A percentile compares a stretch with the other conserved stretches of the same genome.
Conservation (phyloP, 1,140 invertebrate genomes). For the Caenorhabditis elegans region DNA sequence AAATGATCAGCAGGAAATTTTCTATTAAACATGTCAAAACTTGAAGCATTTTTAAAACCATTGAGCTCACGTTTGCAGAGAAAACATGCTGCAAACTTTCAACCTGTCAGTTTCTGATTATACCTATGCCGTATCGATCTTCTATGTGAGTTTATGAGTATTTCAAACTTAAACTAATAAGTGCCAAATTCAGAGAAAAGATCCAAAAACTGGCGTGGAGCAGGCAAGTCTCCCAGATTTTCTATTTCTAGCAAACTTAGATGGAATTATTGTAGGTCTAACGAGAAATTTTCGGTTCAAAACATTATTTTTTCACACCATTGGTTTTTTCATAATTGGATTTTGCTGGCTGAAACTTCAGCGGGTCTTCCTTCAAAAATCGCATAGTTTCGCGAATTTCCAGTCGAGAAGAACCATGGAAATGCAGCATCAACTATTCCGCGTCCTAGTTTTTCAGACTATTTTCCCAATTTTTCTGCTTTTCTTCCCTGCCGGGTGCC, state of each 20-base stretch:
- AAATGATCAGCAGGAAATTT: no score
- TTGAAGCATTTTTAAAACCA: not conserved
- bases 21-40: no score
- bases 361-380: not conserved
- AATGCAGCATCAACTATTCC: not conserved
- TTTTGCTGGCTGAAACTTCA: not conserved
- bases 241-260: not conserved
- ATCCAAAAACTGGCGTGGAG: not conserved
- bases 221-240: not conserved
- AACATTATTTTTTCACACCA: not conserved
- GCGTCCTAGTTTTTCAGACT: not conserved
- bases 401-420: not conserved
- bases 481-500: not conserved
- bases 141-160: not conserved
- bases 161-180: not conserved
- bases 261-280: not conserved
- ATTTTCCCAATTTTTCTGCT: not conserved
- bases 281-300: not conserved
- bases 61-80: not conserved
- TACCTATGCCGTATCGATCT: not conserved
- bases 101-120: not conserved
- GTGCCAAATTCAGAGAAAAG: not conserved
- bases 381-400: not conserved
- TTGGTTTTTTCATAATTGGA: not conserved
- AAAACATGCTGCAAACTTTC: not conserved